Base-by-base conservation (phyloP, 2,888 invertebrate species). In the Caprella mutica region DNA sequence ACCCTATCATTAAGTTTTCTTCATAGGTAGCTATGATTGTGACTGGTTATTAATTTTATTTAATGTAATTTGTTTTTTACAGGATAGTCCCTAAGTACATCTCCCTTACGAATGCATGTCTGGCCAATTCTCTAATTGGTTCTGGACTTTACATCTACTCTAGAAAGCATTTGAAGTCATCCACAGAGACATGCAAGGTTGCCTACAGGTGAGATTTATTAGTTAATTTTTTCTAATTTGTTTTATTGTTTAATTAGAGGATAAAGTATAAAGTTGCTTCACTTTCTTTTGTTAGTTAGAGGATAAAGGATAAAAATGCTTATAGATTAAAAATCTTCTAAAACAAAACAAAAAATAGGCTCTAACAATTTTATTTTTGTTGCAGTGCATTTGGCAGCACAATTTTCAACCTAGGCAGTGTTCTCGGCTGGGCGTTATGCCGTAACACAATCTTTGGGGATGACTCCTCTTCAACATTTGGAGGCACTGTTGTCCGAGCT, bases 71-170 rank as follows among this genome's bases (percentile, higher is more conserved):
- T 14, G 30, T 26, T 38, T 12, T 29, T 51, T 52, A n/a, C 56
- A 60, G 60, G n/a, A 29, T 52, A 5, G 48, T 60, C 19, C 60
- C 60, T 19, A 33, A 53, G 39, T 42, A 56, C 43, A 60, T 60
- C 21, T 56, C 60, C 6, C 35, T 60, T 12, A 60, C 60, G 23
- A 60, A 60, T 50, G 56, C 53, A 19, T 60, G 60, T 43, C 38
- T 60, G 33, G 26, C 56, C 26, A 56, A 56, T 26, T 21, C 56
- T 9, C 3, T 60, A 30, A 21, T 46, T 23, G 60, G 60, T 14
- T 48, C 56, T 23, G 46, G 56, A 4, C 56, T 60, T 5, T 53
- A 56, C 35, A 27, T 60, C 14, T 50, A 52, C 42, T 56, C 60
- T 19, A 38, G 60, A 4, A 46, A 33, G 4, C 60, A 60, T 27